phyloP scores from a whole-genome alignment of 2,888 invertebrate species.

The Saturnia pavonia region DNA sequence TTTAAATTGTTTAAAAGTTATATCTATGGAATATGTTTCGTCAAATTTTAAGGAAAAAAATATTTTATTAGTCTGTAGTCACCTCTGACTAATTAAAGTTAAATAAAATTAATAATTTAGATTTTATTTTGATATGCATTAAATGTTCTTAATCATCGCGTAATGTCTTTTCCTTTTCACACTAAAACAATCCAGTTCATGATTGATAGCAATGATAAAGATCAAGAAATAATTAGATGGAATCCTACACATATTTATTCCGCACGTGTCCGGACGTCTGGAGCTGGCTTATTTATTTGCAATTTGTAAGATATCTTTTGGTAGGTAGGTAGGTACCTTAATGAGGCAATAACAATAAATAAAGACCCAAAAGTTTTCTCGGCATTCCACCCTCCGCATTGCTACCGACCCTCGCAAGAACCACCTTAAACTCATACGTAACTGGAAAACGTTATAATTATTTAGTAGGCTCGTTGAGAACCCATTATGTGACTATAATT shows the following conservation, averaged over 20 bases:
- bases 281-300: slow-evolving; percentile 75
- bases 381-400: slow-evolving; percentile 63
- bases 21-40: background rate
- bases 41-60: background rate
- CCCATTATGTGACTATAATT: slow-evolving; percentile 47
- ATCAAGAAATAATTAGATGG: slow-evolving; percentile 44
- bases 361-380: slow-evolving; percentile 81
- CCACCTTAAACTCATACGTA: slow-evolving; percentile 67
- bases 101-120: too few species aligned
- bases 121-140: too few species aligned
- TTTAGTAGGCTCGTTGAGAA: slow-evolving; percentile 49
- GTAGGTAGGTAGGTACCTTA: slow-evolving; percentile 78
- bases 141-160: background rate
- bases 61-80: background rate
- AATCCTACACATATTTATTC: slow-evolving; percentile 59
- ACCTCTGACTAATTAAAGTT: too few species aligned
- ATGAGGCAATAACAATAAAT: slow-evolving; percentile 82
- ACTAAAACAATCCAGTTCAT: slow-evolving; percentile 17
- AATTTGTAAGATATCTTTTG: slow-evolving; percentile 80
- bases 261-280: slow-evolving; percentile 57
- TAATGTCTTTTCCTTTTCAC: background rate
- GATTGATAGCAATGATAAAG: background rate
- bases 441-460: slow-evolving; percentile 63
- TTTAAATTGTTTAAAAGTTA: background rate
- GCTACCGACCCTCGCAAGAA: slow-evolving; percentile 70